Base-by-base conservation (phyloP, 2,113 vertebrate genomes). In the Colinus virginianus region DNA sequence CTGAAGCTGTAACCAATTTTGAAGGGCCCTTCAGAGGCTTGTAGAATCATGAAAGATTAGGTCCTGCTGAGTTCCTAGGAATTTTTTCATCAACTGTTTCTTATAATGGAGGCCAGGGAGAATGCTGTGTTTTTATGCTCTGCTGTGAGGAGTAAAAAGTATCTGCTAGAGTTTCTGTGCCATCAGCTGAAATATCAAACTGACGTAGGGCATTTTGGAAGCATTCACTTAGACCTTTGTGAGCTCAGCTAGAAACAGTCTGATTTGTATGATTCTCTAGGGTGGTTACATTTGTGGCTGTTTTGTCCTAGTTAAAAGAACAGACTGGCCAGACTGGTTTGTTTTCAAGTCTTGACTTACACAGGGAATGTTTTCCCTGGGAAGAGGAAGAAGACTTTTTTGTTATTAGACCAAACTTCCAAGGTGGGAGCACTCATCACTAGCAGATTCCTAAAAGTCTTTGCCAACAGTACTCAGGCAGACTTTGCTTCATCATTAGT, bases 1-100 rank as follows among this genome's bases (percentile, higher is more conserved):
- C 78, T 87, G 78, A 92, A 74, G 51, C 71, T 80, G 62, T 48
- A 63, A 64, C 81, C 89, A 55, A 83, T 61, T 94, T 78, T 94
- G 84, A 90, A 95, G 94, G 78, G 71, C 75, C 51, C 71, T 92
- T 94, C 49, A 89, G 75, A 85, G 90, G 42, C 70, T 87, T 70
- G 34, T 91, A 75, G 63, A 93, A 70, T 45, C 85, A 68, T 34
- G 76, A 70, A 87, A 93, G 78, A 93, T 93, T 87, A 84, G 72
- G 82, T 89, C 84, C 76, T 92, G 87, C 84, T 83, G 78, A 90
- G 68, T n/a, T 74, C 71, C 71, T 92, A 85, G 68, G 89, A 87
- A 89, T 94, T 83, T 92, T 90, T 84, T 87, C 67, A 46, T 92
- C 87, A 88, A 11, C 71, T 78, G 77, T 87, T 87, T 92, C 89